These are phyloP conservation scores for Melanophora roralis DNA, from an alignment of 2,888 invertebrate species.

Conservation along the genomic window DNA sequence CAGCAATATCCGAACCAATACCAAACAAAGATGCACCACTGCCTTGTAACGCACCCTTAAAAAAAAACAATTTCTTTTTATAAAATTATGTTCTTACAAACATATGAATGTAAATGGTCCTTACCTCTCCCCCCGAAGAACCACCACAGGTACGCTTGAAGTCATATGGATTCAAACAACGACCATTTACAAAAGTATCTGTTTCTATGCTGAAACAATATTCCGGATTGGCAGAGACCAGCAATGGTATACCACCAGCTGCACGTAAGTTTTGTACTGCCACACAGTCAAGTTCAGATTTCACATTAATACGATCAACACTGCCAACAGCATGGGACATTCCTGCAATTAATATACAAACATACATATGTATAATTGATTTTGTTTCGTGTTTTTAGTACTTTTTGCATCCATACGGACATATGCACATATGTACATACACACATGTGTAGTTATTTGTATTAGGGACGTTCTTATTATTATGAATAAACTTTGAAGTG, in stretches of 20 bases:
- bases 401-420: no score
- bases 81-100: background rate
- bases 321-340: constrained; percentile 85
- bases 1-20: constrained; percentile 90
- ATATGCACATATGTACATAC: no score
- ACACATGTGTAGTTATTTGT: no score
- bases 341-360: constrained; percentile 78
- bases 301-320: constrained; percentile 76
- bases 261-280: constrained; percentile 81
- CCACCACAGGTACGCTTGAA: constrained; percentile 86
- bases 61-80: no score
- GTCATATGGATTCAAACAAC: constrained; percentile 90
- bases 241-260: constrained; percentile 89
- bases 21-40: constrained; percentile 87
- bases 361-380: background rate
- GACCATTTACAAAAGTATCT: constrained; percentile 86
- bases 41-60: constrained; percentile 84
- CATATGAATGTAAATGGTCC: background rate
- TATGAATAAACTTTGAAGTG: no score
- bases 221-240: constrained; percentile 92
- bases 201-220: constrained; percentile 93
- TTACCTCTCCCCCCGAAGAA: constrained; percentile 92
- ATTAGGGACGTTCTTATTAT: no score
- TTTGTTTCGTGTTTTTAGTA: background rate
- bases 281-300: constrained; percentile 83